Evolutionary conservation across 2,797 vertebrate genomes (phyloP).

Genomic region (Cyclura pinguis): DNA sequence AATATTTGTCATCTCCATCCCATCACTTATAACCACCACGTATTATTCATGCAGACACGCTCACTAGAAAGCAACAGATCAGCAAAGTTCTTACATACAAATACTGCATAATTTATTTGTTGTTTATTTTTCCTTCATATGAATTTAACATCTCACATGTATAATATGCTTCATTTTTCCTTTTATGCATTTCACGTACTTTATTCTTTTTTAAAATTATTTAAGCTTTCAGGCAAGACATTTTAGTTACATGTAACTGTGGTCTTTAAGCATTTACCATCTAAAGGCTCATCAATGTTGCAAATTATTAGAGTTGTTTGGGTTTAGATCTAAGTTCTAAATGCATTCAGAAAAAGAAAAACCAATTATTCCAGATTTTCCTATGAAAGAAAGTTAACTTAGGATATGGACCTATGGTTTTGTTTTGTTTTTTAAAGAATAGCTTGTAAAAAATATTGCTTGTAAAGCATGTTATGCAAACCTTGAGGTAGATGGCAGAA

Average conservation of each 20-base stretch:
- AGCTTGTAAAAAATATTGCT: too few species aligned
- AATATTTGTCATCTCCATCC: background rate
- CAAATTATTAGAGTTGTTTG: background rate
- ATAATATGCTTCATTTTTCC: background rate
- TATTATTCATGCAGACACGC: slow-evolving; percentile 7
- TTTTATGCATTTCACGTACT: background rate
- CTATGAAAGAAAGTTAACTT: too few species aligned
- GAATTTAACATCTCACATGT: background rate
- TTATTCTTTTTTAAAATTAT: background rate
- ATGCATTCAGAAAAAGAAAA: background rate
- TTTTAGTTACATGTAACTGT: background rate
- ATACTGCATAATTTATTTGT: background rate
- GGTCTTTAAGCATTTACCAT: background rate
- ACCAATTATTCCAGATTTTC: background rate
- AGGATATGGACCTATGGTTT: too few species aligned
- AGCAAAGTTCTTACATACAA: background rate
- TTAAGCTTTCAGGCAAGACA: background rate
- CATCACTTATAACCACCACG: background rate
- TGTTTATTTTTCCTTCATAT: background rate
- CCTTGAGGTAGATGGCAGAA: too few species aligned
- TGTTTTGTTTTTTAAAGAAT: too few species aligned
- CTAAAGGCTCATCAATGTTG: background rate
- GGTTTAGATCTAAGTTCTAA: background rate
- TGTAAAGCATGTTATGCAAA: too few species aligned
- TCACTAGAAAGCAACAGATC: slow-evolving; percentile 13